Conservation (phyloP, 2,113 vertebrate genomes). For the Octodon degus region DNA sequence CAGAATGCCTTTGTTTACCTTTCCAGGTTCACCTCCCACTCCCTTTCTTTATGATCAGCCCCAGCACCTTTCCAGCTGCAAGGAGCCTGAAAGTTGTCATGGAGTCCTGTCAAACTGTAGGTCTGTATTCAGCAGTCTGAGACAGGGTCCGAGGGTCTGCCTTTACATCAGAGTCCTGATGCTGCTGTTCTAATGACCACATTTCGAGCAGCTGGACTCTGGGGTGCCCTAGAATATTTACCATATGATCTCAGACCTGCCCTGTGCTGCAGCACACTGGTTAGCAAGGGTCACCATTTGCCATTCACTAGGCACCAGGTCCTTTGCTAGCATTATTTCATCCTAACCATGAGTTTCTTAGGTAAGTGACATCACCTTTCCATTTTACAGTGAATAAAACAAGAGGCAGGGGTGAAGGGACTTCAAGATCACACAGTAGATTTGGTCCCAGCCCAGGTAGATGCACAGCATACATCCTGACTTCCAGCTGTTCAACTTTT, state of each 20-base stretch:
- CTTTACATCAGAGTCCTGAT: not conserved
- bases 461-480: not conserved
- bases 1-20: not conserved
- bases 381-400: slow-evolving; percentile 18
- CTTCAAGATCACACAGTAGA: not conserved
- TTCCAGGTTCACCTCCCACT: not conserved
- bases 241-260: not conserved
- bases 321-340: not conserved
- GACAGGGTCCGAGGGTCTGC: not conserved
- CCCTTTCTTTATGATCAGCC: not conserved
- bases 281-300: not conserved
- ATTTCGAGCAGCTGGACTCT: not conserved
- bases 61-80: not conserved
- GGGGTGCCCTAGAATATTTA: not conserved
- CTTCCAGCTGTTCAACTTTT: not conserved
- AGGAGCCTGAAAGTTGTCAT: not conserved
- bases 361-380: not conserved
- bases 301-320: not conserved
- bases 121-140: not conserved
- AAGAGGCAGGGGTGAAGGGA: not conserved
- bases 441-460: not conserved
- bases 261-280: fast-evolving
- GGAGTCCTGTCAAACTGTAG: not conserved
- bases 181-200: not conserved
- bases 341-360: not conserved